Conservation (phyloP, 2,797 vertebrate species). For the Esox masquinongy region DNA sequence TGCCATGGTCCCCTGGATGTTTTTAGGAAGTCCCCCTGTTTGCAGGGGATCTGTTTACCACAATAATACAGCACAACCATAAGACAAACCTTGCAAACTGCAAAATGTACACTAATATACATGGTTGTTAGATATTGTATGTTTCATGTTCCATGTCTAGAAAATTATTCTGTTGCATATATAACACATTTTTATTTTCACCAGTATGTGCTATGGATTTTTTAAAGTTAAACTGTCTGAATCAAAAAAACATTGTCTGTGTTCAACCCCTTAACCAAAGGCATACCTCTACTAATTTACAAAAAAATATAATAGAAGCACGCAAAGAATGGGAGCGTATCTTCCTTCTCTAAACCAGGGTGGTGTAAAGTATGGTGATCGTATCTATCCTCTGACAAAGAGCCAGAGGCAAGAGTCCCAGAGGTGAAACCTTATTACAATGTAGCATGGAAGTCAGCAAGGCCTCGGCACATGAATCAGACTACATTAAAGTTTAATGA, state of each 20-base stretch:
- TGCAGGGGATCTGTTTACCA: neutral
- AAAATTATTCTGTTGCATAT: neutral
- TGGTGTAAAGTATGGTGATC: constrained; percentile 38
- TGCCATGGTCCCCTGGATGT: too few species aligned
- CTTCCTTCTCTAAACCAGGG: constrained; percentile 51
- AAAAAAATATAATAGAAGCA: neutral
- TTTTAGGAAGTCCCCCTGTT: too few species aligned
- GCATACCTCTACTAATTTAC: neutral
- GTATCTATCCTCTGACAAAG: constrained; percentile 53
- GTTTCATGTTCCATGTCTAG: neutral
- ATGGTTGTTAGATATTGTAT: neutral
- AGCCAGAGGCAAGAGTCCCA: constrained; percentile 45
- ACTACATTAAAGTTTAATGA: constrained; percentile 77
- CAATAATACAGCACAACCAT: neutral
- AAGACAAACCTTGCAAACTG: neutral
- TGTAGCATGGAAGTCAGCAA: constrained; percentile 68
- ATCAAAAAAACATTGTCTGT: neutral
- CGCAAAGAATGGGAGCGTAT: constrained; percentile 43
- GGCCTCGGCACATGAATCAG: constrained; percentile 57
- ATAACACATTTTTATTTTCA: neutral
- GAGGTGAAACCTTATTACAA: constrained; percentile 72
- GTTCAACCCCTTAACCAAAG: neutral
- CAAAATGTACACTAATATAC: neutral
- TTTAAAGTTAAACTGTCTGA: neutral
- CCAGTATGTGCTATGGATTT: neutral